These are phyloP conservation scores for Thumatha senex DNA, from an alignment of 2,888 invertebrate genomes.

Conservation along the genomic window DNA sequence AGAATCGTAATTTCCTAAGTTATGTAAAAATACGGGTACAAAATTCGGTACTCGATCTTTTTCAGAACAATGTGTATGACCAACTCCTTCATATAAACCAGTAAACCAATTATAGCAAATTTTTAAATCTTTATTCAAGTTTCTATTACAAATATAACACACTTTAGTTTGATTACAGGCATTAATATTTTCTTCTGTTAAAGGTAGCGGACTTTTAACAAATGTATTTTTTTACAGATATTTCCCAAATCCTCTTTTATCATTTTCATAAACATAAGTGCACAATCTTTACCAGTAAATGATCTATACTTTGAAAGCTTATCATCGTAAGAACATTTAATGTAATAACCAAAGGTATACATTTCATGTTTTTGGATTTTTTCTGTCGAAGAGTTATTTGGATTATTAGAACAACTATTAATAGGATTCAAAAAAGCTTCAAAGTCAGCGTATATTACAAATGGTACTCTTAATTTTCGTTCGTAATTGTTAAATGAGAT, in stretches of 20 bases:
- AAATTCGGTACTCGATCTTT: too few relatives aligned
- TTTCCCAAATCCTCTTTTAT: background rate
- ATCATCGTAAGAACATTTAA: background rate
- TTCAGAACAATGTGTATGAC: too few relatives aligned
- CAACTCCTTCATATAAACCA: too few relatives aligned
- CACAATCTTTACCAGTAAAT: background rate
- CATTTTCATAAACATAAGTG: background rate
- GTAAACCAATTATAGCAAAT: too few relatives aligned
- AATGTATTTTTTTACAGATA: too few relatives aligned
- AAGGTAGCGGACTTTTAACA: too few relatives aligned
- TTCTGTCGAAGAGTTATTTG: background rate
- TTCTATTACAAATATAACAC: too few relatives aligned
- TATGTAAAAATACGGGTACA: too few relatives aligned
- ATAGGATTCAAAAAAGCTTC: background rate
- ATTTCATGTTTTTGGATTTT: background rate
- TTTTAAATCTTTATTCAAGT: too few relatives aligned
- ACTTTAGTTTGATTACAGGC: too few relatives aligned
- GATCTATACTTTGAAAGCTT: background rate
- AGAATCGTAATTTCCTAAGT: too few relatives aligned
- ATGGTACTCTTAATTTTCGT: background rate
- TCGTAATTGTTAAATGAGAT: background rate
- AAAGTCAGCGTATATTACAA: background rate
- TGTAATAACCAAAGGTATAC: background rate
- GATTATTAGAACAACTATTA: background rate
- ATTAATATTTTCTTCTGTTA: too few relatives aligned